phyloP scores from a whole-genome alignment of 2,797 vertebrate genomes.

The Diplodus puntazzo region DNA sequence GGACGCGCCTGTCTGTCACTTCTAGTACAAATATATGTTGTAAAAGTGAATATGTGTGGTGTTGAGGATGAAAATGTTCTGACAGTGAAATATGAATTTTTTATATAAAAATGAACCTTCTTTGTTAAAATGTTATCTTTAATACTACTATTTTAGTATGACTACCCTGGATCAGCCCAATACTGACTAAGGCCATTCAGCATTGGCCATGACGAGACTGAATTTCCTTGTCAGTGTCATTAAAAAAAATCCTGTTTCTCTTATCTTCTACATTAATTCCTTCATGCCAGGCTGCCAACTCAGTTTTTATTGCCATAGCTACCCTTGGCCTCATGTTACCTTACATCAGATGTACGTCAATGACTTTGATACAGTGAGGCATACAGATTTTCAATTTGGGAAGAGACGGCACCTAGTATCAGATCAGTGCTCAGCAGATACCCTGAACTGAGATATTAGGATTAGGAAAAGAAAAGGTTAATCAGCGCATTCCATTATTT shows the following conservation, averaged over 20 bases:
- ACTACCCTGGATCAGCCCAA: background rate
- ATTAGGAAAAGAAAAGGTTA: background rate
- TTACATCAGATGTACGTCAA: background rate
- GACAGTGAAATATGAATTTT: background rate
- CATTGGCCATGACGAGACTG: background rate
- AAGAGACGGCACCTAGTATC: background rate
- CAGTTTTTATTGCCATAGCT: background rate
- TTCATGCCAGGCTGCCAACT: background rate
- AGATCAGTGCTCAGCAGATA: background rate
- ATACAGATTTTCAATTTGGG: background rate
- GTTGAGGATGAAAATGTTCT: background rate
- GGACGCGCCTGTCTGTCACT: slow-evolving; percentile 27
- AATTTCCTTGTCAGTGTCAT: background rate
- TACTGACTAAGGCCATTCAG: background rate
- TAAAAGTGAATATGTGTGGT: background rate
- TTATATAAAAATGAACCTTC: background rate
- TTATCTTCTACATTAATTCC: background rate
- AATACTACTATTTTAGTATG: background rate
- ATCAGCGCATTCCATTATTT: background rate
- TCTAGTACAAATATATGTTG: background rate
- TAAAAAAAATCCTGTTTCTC: background rate
- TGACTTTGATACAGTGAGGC: background rate
- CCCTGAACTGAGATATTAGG: background rate
- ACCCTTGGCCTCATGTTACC: background rate
- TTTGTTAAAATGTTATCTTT: background rate